Evolutionary conservation across 2,113 vertebrate species (phyloP).

Genomic region (Vombatus ursinus): DNA sequence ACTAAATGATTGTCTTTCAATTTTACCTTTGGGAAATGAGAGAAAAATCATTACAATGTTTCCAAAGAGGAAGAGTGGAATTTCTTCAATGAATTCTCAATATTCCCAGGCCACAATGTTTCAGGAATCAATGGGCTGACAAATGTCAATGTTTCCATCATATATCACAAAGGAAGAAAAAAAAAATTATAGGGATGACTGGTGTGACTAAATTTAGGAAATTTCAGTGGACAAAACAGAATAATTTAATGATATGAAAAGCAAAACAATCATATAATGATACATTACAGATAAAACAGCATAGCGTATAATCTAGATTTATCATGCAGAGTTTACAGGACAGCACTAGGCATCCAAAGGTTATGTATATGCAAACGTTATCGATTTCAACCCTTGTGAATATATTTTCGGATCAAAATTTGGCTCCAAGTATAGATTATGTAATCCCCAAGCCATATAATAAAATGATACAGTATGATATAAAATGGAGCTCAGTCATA

Average conservation of each 20-base stretch:
- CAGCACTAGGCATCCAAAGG: background rate
- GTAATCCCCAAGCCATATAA: background rate
- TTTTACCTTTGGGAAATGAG: constrained; percentile 54
- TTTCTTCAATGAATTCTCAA: constrained; percentile 52
- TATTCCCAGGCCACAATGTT: constrained; percentile 50
- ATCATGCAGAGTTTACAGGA: background rate
- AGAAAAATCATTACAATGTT: constrained; percentile 65
- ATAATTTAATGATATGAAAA: background rate
- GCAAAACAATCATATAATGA: background rate
- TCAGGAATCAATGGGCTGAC: constrained; percentile 64
- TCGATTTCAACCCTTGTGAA: background rate
- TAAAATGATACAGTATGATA: constrained; percentile 29
- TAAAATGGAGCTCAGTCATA: background rate
- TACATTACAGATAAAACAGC: background rate
- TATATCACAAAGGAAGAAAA: constrained; percentile 49
- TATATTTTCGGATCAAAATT: background rate
- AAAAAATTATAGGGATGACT: constrained; percentile 39
- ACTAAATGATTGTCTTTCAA: constrained; percentile 70
- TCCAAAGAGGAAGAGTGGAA: constrained; percentile 61
- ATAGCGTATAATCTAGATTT: background rate
- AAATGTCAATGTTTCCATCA: constrained; percentile 64
- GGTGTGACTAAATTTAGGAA: constrained; percentile 48
- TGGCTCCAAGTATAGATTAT: background rate
- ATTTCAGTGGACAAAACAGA: background rate
- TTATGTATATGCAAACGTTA: background rate